Base-by-base conservation (phyloP, 1,140 invertebrate genomes). In the Popillia japonica region DNA sequence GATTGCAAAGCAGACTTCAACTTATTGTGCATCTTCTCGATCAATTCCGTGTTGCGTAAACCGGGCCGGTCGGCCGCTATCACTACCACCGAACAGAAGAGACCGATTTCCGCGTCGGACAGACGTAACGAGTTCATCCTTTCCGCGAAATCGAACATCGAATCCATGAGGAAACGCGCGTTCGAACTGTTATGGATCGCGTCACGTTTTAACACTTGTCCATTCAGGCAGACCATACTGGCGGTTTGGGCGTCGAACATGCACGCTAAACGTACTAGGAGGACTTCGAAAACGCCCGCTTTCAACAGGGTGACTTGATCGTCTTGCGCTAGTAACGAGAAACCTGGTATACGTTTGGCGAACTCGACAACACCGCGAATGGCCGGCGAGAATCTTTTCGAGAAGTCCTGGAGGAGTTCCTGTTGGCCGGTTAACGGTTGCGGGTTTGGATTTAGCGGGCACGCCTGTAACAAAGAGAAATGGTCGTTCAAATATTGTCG, bases 321-420 rank as follows among this genome's bases (percentile, higher is more conserved):
- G 84, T 98, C 97, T 88, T 98, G 96, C 22, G 96, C 93, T 74
- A 99, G 91, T 77, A 97, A 90, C 81, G 94, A 92, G 89, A 99
- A 99, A 75, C 98, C 98, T 78, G 98, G 98, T 81, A 99, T 97
- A 80, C 96, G 93, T 86, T 98, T 98, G 81, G 98, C 98, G 87
- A 99, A 99, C 85, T 98, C 96, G 64, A 99, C 97, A 2, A 99
- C 97, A 72, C 97, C 97, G 82, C 96, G 94, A 83, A 99, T 98
- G 44, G 96, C 96, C 79, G 97, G 96, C 17, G 96, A 96, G 87
- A 98, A 98, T 83, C 96, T 90, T 87, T 97, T 95, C 72, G 95
- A 96, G 87, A 97, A 97, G 84, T 96, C 95, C 86, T 97, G 94
- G 9, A 93, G 86, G 40, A 93, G 84, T 85, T 96, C 94, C 81